Conservation (phyloP, 2,888 invertebrate genomes). For the Papilio elwesi region DNA sequence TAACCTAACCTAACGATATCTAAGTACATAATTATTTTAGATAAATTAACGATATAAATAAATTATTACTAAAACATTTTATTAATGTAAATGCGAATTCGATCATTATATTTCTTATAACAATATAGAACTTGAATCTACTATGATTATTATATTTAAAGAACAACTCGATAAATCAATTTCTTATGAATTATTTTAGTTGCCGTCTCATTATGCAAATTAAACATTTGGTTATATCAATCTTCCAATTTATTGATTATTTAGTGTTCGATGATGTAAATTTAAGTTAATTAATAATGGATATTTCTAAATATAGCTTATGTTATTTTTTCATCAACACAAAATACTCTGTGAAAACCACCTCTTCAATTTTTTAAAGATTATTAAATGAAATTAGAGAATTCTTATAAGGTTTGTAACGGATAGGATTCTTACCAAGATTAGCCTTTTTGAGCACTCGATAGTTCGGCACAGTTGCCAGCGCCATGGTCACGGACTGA, state of each 20-base stretch:
- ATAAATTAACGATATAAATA: neutral
- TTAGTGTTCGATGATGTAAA: conserved; percentile 9
- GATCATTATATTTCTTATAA: neutral
- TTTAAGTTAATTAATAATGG: conserved; percentile 1
- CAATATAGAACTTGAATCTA: neutral
- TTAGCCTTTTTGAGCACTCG: too few relatives aligned
- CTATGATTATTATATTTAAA: conserved; percentile 10
- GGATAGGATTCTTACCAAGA: too few relatives aligned
- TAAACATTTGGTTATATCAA: conserved; percentile 8
- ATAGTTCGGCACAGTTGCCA: too few relatives aligned
- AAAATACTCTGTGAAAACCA: too few relatives aligned
- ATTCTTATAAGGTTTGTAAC: too few relatives aligned
- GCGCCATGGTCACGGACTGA: too few relatives aligned
- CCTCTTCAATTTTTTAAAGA: too few relatives aligned
- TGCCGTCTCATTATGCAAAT: conserved; percentile 13
- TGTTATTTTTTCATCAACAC: neutral
- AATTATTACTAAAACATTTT: neutral
- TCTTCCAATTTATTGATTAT: conserved; percentile 18
- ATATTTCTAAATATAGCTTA: neutral
- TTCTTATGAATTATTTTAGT: conserved; percentile 11
- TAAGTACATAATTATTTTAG: too few relatives aligned
- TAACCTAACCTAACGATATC: too few relatives aligned
- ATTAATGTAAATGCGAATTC: neutral
- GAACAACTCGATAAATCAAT: conserved; percentile 3
- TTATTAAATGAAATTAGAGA: too few relatives aligned